A percentile compares a stretch with the other conserved stretches of the same genome.
Conservation (phyloP, 2,113 vertebrate species). For the Tauraco erythrolophus region DNA sequence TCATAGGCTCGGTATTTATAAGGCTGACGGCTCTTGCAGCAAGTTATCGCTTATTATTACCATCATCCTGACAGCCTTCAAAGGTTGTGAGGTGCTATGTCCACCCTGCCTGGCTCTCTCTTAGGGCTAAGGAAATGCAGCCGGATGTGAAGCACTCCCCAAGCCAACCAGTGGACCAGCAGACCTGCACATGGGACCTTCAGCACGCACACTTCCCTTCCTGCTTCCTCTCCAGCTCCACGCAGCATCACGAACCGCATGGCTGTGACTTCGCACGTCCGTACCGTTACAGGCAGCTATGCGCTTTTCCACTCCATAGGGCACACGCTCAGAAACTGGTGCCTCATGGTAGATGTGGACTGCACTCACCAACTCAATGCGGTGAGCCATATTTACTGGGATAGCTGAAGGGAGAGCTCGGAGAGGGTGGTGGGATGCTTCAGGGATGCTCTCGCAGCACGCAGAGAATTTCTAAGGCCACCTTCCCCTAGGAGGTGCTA, state of each 20-base stretch:
- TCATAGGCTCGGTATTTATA: neutral
- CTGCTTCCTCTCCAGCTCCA: neutral
- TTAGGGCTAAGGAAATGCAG: neutral
- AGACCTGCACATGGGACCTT: neutral
- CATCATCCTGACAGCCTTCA: neutral
- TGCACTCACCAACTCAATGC: neutral
- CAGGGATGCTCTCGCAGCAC: neutral
- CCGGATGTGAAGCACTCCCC: neutral
- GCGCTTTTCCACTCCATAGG: neutral
- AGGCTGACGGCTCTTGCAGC: constrained; percentile 23
- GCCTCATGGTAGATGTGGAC: neutral
- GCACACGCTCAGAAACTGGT: neutral
- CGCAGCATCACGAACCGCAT: neutral
- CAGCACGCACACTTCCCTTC: neutral
- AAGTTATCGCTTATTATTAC: neutral
- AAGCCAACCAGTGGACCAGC: neutral
- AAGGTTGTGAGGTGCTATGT: neutral
- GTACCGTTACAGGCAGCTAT: neutral
- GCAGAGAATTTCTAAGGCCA: neutral
- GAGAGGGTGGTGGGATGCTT: neutral
- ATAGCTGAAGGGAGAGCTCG: neutral
- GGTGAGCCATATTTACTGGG: neutral
- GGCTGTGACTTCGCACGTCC: neutral
- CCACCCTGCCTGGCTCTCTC: neutral
- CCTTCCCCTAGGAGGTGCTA: neutral